phyloP scores from a whole-genome alignment of 2,888 invertebrate genomes.

The Linnaemya vulpina region DNA sequence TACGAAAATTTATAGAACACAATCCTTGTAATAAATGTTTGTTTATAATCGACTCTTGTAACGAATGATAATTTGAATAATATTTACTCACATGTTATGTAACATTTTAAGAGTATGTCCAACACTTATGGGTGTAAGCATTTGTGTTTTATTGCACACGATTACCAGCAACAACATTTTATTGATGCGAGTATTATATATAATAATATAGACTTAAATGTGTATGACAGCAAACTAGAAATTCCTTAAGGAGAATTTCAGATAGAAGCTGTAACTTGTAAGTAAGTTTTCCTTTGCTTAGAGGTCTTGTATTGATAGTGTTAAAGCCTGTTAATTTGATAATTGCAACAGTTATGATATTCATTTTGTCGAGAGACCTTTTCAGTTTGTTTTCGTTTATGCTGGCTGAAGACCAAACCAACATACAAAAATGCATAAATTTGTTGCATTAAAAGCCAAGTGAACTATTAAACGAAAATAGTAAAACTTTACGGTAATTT shows the following conservation, averaged over 20 bases:
- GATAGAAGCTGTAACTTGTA: not conserved
- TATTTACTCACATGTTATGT: slow-evolving; percentile 10
- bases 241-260: not conserved
- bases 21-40: slow-evolving; percentile 3
- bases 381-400: not conserved
- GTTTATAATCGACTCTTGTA: slow-evolving; percentile 32
- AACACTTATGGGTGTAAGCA: slow-evolving; percentile 43
- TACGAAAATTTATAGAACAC: not conserved
- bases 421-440: slow-evolving; percentile 26
- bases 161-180: slow-evolving; percentile 4
- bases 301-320: too few relatives aligned
- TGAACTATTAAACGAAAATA: slow-evolving; percentile 44
- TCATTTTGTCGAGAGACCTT: not conserved
- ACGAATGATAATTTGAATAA: slow-evolving; percentile 38
- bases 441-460: slow-evolving; percentile 39
- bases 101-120: not conserved
- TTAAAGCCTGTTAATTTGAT: too few relatives aligned
- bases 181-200: not conserved
- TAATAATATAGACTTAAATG: not conserved
- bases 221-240: too few relatives aligned
- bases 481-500: slow-evolving; percentile 45
- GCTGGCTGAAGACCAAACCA: not conserved
- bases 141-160: slow-evolving; percentile 37
- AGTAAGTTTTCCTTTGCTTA: too few relatives aligned
- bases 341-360: too few relatives aligned